Percentiles rank a stretch among this genome's conserved stretches.
These are phyloP conservation scores for Thalpophila matura DNA, from an alignment of 2,888 invertebrate genomes.

Conservation along the genomic window DNA sequence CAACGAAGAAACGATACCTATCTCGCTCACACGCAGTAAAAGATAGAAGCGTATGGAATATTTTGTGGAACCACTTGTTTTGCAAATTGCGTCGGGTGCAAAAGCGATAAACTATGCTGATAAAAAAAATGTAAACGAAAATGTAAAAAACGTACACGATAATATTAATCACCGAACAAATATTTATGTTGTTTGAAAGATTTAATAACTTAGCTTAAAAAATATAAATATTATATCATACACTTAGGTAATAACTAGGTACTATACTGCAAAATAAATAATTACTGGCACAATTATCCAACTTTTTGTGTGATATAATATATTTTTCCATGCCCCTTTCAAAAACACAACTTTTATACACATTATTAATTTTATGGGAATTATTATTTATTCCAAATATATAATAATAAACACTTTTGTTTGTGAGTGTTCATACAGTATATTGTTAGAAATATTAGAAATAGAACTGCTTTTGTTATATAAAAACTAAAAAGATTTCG, in stretches of 20 bases:
- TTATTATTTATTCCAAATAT: slow-evolving; percentile 1
- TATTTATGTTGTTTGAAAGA: slow-evolving; percentile 3
- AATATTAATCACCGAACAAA: slow-evolving; percentile 3
- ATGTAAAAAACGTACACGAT: slow-evolving; percentile 32
- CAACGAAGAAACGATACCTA: slow-evolving; percentile 75
- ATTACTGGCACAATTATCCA: background rate
- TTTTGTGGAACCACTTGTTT: slow-evolving; percentile 89
- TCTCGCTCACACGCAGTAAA: slow-evolving; percentile 87
- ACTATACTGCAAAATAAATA: background rate
- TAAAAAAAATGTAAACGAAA: slow-evolving; percentile 67
- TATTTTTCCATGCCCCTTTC: no score
- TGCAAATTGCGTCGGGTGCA: slow-evolving; percentile 87
- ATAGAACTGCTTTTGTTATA: no score
- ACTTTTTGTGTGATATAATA: no score
- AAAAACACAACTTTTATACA: background rate
- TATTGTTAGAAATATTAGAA: background rate
- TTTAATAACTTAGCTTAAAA: background rate
- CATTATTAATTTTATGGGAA: background rate
- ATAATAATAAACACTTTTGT: background rate
- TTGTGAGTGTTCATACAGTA: slow-evolving; percentile 1
- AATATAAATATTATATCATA: background rate
- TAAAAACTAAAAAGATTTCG: no score
- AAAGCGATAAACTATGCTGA: slow-evolving; percentile 76
- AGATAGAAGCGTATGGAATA: slow-evolving; percentile 88
- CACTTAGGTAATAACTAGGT: background rate